These are phyloP conservation scores for Coecobrya sp. DNA, from an alignment of 2,888 invertebrate genomes.

Conservation along the genomic window DNA sequence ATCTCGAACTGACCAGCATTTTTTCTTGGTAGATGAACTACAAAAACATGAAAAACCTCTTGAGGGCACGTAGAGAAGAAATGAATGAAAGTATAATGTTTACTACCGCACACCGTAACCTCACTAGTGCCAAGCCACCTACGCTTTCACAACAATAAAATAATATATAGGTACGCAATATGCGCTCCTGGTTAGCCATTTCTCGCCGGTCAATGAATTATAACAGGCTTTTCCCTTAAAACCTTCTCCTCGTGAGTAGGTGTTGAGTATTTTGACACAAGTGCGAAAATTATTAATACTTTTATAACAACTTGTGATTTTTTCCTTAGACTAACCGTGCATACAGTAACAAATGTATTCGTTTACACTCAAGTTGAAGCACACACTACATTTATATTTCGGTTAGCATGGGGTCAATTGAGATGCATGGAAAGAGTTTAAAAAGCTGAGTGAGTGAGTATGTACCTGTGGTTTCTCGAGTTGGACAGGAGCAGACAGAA, in stretches of 20 bases:
- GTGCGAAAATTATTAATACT: not conserved
- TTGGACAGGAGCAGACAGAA: too few species aligned
- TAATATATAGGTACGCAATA: too few species aligned
- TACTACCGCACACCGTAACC: not conserved
- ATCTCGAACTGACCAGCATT: constrained; percentile 11
- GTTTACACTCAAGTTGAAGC: too few species aligned
- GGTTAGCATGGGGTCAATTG: not conserved
- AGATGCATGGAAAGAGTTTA: not conserved
- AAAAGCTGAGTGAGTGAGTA: too few species aligned
- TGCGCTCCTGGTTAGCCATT: not conserved
- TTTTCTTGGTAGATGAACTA: constrained; percentile 7
- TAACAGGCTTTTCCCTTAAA: too few species aligned
- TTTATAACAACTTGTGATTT: not conserved
- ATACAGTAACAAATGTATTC: too few species aligned
- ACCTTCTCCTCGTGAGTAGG: not conserved
- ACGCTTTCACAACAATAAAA: constrained; percentile 16
- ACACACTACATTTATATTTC: not conserved
- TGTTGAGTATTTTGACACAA: not conserved
- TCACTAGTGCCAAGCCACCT: not conserved
- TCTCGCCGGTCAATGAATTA: too few species aligned
- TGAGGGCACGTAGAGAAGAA: not conserved
- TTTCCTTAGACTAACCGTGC: not conserved
- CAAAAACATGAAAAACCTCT: constrained; percentile 29
- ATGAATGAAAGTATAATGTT: constrained; percentile 35
- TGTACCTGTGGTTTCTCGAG: not conserved